Percentiles rank a stretch among this genome's conserved stretches.
Conservation (phyloP, 2,113 vertebrate species). For the Aldabrachelys gigantea region DNA sequence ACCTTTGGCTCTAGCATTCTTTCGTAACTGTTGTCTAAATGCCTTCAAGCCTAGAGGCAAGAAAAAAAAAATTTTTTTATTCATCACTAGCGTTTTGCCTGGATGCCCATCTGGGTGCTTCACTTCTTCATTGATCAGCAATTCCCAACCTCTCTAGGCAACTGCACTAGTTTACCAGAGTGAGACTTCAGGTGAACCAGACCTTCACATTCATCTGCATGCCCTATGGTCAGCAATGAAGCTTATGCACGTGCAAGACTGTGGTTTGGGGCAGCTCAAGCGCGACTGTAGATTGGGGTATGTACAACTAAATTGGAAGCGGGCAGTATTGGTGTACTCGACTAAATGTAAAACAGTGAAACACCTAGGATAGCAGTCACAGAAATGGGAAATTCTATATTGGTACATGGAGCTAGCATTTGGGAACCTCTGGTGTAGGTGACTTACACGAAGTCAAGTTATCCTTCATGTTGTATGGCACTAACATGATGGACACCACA, state of each 20-base stretch:
- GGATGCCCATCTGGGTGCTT: neutral
- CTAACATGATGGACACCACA: neutral
- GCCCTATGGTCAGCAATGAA: neutral
- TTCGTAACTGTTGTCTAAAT: conserved; percentile 95
- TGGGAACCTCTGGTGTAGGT: neutral
- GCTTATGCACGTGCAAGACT: neutral
- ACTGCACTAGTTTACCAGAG: neutral
- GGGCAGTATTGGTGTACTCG: rapidly evolving
- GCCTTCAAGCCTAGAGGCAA: conserved; percentile 90
- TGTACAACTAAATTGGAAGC: neutral
- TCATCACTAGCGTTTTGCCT: neutral
- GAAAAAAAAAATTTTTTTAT: conserved; percentile 12
- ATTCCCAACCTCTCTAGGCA: conserved; percentile 4
- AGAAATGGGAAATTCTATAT: neutral
- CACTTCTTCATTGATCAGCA: neutral
- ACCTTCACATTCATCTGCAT: rapidly evolving
- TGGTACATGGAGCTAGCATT: neutral
- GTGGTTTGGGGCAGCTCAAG: neutral
- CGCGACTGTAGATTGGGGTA: neutral
- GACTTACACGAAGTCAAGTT: neutral
- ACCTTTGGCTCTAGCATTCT: conserved; percentile 91
- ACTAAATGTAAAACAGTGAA: neutral
- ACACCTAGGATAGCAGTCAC: neutral
- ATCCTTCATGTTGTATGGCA: neutral
- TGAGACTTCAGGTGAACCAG: neutral